Conservation (phyloP, 2,113 vertebrate genomes). For the Reinhardtius hippoglossoides region DNA sequence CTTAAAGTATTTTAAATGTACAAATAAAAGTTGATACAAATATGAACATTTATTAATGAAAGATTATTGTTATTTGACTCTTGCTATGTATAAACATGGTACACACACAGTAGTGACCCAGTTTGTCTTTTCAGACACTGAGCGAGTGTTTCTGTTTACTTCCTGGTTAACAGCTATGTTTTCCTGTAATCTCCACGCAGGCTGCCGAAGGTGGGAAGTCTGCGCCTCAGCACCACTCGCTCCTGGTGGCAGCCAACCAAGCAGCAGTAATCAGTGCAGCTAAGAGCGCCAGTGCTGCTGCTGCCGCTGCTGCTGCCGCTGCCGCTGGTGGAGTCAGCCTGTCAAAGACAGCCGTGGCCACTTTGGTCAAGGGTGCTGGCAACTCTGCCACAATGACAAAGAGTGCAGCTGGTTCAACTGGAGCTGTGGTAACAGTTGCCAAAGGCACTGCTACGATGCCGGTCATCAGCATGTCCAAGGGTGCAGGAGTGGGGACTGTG, state of each 20-base stretch:
- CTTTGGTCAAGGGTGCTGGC: slow-evolving; percentile 67
- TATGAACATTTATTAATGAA: neutral
- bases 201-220: slow-evolving; percentile 68
- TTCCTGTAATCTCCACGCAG: slow-evolving; percentile 47
- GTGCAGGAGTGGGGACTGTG: slow-evolving; percentile 55
- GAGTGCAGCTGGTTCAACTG: slow-evolving; percentile 42
- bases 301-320: slow-evolving; percentile 29
- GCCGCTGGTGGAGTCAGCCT: slow-evolving; percentile 36
- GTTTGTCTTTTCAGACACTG: too few relatives aligned
- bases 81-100: neutral
- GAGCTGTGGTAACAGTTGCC: slow-evolving; percentile 61
- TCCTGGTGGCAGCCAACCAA: slow-evolving; percentile 83
- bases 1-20: neutral
- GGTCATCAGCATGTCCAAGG: slow-evolving; percentile 78
- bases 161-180: slow-evolving; percentile 24
- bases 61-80: neutral
- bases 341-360: slow-evolving; percentile 64
- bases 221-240: slow-evolving; percentile 73
- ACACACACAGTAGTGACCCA: neutral
- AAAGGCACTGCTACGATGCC: slow-evolving; percentile 77
- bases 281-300: slow-evolving; percentile 74
- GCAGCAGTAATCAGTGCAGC: slow-evolving; percentile 82
- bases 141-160: neutral
- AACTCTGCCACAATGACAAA: slow-evolving; percentile 48
- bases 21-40: neutral